Conservation (phyloP, 2,888 invertebrate species). For the Rhynchonema sp. region DNA sequence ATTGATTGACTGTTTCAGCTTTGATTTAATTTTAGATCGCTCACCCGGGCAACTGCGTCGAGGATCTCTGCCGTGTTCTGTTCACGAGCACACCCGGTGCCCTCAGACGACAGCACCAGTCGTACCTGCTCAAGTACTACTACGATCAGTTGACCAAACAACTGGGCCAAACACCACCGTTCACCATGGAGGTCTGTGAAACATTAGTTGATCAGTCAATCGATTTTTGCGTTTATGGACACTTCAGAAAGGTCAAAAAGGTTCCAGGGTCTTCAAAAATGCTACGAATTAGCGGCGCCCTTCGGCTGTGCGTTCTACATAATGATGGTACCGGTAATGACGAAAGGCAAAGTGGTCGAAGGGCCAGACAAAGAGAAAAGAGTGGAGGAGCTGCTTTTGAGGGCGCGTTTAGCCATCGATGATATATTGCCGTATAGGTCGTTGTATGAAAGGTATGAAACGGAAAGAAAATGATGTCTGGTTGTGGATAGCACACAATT, state of each 20-base stretch:
- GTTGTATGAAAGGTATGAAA: too few species aligned
- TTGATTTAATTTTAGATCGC: too few species aligned
- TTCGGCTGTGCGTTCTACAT: neutral
- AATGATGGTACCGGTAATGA: neutral
- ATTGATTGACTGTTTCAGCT: neutral
- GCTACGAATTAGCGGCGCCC: too few species aligned
- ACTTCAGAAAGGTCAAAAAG: too few species aligned
- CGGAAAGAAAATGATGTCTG: too few species aligned
- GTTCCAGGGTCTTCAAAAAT: too few species aligned
- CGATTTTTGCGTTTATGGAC: too few species aligned
- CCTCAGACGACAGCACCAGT: neutral
- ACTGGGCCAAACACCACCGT: neutral
- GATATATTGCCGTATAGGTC: too few species aligned
- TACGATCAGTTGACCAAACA: neutral
- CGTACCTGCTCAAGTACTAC: neutral
- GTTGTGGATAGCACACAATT: too few species aligned
- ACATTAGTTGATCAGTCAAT: too few species aligned
- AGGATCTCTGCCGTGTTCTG: neutral
- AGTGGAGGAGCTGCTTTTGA: neutral
- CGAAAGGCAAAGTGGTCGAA: neutral
- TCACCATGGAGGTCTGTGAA: neutral
- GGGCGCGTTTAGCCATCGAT: neutral
- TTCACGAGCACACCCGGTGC: neutral
- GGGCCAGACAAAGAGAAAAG: neutral
- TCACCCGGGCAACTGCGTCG: neutral